phyloP scores from a whole-genome alignment of 2,888 invertebrate species.

The Lasioglossum villosulum region DNA sequence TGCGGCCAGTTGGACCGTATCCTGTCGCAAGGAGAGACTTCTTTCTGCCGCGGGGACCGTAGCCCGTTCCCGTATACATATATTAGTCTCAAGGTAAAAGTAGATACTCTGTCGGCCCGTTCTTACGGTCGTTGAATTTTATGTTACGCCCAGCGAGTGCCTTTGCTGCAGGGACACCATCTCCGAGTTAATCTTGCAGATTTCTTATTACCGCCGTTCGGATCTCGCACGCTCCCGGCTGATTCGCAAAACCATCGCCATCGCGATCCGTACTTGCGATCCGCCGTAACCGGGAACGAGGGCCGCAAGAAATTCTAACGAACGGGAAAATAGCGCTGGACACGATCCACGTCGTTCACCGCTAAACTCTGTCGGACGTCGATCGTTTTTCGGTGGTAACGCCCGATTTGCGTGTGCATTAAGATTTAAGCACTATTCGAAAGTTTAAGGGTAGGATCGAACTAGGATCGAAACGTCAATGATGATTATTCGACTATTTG shows the following conservation, averaged over 20 bases:
- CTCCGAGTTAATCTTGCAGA: conserved; percentile 42
- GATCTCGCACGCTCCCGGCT: conserved; percentile 14
- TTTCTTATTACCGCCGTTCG: conserved; percentile 36
- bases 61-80: conserved; percentile 8
- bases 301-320: conserved; percentile 13
- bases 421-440: no score
- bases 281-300: conserved; percentile 15
- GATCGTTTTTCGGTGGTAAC: no score
- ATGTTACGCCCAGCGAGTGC: conserved; percentile 42
- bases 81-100: conserved; percentile 38
- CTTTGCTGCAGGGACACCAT: conserved; percentile 19
- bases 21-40: neutral
- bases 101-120: conserved; percentile 38
- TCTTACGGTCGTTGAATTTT: conserved; percentile 64
- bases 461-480: no score
- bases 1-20: neutral
- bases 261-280: conserved; percentile 18
- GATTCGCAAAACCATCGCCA: conserved; percentile 24
- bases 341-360: neutral
- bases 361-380: neutral
- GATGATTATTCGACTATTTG: no score
- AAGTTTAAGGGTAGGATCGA: no score
- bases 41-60: neutral
- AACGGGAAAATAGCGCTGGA: conserved; percentile 15
- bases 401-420: no score